A percentile compares a stretch with the other conserved stretches of the same genome.
phyloP scores from a whole-genome alignment of 2,797 vertebrate species.

The Halcyon leucocephala region DNA sequence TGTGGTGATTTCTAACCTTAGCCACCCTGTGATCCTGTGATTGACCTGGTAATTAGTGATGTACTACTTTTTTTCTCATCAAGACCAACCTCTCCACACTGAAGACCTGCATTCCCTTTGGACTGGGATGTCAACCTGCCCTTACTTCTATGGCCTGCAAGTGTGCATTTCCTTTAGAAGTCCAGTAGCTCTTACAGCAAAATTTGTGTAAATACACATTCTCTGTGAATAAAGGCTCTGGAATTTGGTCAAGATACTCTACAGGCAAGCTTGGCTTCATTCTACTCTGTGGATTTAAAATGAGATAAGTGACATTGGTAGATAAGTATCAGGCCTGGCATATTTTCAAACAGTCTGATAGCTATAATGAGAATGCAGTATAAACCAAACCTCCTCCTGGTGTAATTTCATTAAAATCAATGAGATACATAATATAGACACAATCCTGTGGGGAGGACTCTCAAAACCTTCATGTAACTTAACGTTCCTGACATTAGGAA shows the following conservation, averaged over 20 bases:
- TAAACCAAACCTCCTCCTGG: neutral
- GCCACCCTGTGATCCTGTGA: neutral
- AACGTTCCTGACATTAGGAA: neutral
- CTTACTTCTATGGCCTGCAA: neutral
- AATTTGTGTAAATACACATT: neutral
- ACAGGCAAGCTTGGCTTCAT: neutral
- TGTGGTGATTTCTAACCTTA: neutral
- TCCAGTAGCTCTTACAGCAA: neutral
- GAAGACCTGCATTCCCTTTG: neutral
- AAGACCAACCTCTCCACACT: neutral
- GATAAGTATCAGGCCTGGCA: conserved; percentile 28
- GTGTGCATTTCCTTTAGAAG: neutral
- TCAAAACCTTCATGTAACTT: neutral
- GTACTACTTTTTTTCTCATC: neutral
- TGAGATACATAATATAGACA: neutral
- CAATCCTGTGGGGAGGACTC: neutral
- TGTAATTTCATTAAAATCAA: neutral
- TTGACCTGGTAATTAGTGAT: rapidly evolving
- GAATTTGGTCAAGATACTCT: neutral
- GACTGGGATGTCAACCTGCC: neutral
- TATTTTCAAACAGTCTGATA: conserved; percentile 5
- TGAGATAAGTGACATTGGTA: neutral
- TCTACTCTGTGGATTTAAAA: neutral
- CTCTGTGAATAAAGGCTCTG: neutral
- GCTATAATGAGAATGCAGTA: neutral